Percentiles rank a stretch among this genome's conserved stretches.
These are phyloP conservation scores for Cotesia chilonis DNA, from an alignment of 1,140 invertebrate species.

Conservation along the genomic window DNA sequence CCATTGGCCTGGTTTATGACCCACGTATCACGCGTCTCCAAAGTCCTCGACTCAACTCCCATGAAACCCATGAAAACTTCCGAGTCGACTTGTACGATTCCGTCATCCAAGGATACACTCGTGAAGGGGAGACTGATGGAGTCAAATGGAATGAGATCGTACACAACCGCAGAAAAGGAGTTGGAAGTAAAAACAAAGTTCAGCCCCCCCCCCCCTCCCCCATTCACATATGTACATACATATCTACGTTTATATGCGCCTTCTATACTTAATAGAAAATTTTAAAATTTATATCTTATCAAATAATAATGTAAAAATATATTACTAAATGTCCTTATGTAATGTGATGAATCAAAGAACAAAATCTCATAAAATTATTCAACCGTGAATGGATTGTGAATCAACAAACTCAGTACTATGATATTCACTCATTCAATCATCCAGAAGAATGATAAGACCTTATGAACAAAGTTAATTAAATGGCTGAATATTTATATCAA, in stretches of 20 bases:
- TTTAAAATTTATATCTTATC: neutral
- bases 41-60: conserved; percentile 38
- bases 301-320: conserved; percentile 3
- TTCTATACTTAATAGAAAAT: neutral
- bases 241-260: too few relatives aligned
- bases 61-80: conserved; percentile 38
- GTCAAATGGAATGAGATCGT: conserved; percentile 8
- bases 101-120: conserved; percentile 23
- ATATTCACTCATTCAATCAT: neutral
- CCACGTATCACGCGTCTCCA: conserved; percentile 24
- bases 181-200: conserved; percentile 10
- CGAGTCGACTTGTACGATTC: conserved; percentile 26
- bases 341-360: conserved; percentile 32
- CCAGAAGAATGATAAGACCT: neutral
- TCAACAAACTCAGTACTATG: conserved; percentile 1
- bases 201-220: too few relatives aligned
- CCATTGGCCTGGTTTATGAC: conserved; percentile 39
- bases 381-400: conserved; percentile 30
- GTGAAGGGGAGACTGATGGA: conserved; percentile 30
- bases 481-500: too few relatives aligned
- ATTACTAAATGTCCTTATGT: conserved; percentile 8
- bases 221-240: too few relatives aligned
- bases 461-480: too few relatives aligned
- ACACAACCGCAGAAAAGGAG: conserved; percentile 9
- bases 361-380: conserved; percentile 40